Conservation (phyloP, 1,140 invertebrate species). For the Goniozus legneri region DNA sequence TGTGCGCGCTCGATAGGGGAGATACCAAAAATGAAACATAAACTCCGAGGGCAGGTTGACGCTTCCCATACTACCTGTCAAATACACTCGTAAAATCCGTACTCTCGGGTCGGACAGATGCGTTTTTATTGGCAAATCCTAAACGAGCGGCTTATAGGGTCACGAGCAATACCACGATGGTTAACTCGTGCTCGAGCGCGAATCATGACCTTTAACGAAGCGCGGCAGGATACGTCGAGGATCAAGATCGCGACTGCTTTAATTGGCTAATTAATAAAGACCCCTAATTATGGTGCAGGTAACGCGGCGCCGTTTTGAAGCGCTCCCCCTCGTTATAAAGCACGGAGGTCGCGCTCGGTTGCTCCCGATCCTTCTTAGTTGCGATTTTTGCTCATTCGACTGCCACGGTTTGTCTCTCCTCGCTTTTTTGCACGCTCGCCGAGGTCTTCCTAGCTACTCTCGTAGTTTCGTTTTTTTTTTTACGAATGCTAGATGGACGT, state of each 20-base stretch:
- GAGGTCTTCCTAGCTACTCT: neutral
- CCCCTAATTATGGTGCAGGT: slow-evolving; percentile 33
- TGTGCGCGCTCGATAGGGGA: too few relatives aligned
- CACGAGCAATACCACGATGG: too few relatives aligned
- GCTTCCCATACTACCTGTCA: too few relatives aligned
- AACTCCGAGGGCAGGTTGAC: too few relatives aligned
- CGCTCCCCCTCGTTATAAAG: slow-evolving; percentile 13
- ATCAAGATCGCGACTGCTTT: slow-evolving; percentile 38
- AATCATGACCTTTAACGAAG: slow-evolving; percentile 32
- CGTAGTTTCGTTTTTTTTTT: neutral
- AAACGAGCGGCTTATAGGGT: too few relatives aligned
- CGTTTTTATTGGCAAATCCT: too few relatives aligned
- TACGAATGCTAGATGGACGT: neutral
- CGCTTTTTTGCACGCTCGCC: neutral
- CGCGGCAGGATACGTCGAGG: slow-evolving; percentile 28
- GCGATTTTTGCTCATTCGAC: neutral
- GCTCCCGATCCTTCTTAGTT: too few relatives aligned
- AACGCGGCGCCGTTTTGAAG: slow-evolving; percentile 29
- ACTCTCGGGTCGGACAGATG: too few relatives aligned
- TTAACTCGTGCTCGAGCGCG: too few relatives aligned
- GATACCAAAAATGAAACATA: too few relatives aligned
- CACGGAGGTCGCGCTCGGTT: slow-evolving; percentile 11
- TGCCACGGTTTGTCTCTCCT: neutral
- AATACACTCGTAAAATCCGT: too few relatives aligned
- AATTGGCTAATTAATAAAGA: slow-evolving; percentile 46